A percentile compares a stretch with the other conserved stretches of the same genome.
These are phyloP conservation scores for Tinamus guttatus DNA, from an alignment of 2,113 vertebrate genomes.

Conservation along the genomic window DNA sequence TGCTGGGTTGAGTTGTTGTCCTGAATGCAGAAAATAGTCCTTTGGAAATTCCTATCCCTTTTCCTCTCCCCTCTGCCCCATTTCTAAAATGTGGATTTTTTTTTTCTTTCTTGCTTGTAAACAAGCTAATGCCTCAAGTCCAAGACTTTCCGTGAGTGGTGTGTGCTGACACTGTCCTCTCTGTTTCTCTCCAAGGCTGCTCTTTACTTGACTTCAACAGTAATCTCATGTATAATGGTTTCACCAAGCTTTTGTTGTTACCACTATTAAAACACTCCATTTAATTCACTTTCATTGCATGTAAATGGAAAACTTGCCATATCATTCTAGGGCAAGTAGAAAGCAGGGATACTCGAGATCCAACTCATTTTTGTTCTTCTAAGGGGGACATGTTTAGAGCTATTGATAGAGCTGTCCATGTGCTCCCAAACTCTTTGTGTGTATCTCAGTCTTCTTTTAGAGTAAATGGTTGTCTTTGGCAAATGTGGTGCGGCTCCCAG, in stretches of 20 bases:
- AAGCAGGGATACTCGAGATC: neutral
- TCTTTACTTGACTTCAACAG: neutral
- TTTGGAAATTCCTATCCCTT: conserved; percentile 75
- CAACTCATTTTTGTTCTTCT: neutral
- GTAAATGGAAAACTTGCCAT: neutral
- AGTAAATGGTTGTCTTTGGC: neutral
- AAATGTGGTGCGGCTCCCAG: neutral
- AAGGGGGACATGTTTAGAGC: neutral
- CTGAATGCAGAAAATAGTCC: conserved; percentile 34
- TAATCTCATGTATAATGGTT: neutral
- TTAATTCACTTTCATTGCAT: neutral
- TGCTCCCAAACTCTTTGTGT: neutral
- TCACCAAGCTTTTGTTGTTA: neutral
- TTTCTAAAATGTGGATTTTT: conserved; percentile 82
- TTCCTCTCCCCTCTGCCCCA: neutral
- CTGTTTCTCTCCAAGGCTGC: neutral
- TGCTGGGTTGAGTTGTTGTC: neutral
- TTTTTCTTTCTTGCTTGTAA: conserved; percentile 80
- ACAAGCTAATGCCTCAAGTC: conserved; percentile 79
- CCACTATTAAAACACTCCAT: neutral
- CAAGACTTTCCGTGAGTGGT: neutral
- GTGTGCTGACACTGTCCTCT: neutral
- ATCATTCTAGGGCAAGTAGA: neutral
- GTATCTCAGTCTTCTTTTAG: neutral
- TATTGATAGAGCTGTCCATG: neutral